A percentile compares a stretch with the other conserved stretches of the same genome.
phyloP scores from a whole-genome alignment of 2,797 vertebrate species.

The Philypnodon macrostomus region DNA sequence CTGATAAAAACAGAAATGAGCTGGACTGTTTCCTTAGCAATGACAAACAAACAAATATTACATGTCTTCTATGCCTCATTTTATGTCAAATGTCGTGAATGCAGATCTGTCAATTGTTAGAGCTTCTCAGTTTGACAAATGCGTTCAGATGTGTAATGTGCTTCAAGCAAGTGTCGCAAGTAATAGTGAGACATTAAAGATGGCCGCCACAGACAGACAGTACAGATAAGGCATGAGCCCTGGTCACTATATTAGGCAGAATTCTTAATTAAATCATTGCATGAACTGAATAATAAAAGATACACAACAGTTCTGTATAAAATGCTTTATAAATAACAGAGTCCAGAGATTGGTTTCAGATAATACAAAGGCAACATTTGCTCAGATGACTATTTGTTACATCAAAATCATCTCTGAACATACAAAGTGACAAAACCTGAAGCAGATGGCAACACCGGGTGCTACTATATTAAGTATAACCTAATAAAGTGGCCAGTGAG shows the following conservation, averaged over 20 bases:
- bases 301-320: too few species aligned
- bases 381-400: too few species aligned
- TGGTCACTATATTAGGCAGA: constrained; percentile 25
- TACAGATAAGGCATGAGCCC: constrained; percentile 19
- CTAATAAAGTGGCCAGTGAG: neutral
- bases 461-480: too few species aligned
- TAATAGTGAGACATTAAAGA: constrained; percentile 28
- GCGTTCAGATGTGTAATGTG: constrained; percentile 5
- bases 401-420: too few species aligned
- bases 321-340: too few species aligned
- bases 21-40: constrained; percentile 4
- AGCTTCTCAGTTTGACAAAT: constrained; percentile 15
- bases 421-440: too few species aligned
- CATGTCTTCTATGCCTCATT: neutral
- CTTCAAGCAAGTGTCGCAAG: too few species aligned
- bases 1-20: neutral
- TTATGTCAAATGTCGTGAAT: neutral
- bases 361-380: too few species aligned
- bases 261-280: neutral
- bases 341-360: too few species aligned
- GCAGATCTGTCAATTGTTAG: neutral
- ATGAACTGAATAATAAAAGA: too few species aligned
- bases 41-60: constrained; percentile 3
- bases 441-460: too few species aligned
- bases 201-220: constrained; percentile 25